Percentiles rank a stretch among this genome's conserved stretches.
phyloP scores from a whole-genome alignment of 1,140 invertebrate species.

The Drosophila mauritiana region DNA sequence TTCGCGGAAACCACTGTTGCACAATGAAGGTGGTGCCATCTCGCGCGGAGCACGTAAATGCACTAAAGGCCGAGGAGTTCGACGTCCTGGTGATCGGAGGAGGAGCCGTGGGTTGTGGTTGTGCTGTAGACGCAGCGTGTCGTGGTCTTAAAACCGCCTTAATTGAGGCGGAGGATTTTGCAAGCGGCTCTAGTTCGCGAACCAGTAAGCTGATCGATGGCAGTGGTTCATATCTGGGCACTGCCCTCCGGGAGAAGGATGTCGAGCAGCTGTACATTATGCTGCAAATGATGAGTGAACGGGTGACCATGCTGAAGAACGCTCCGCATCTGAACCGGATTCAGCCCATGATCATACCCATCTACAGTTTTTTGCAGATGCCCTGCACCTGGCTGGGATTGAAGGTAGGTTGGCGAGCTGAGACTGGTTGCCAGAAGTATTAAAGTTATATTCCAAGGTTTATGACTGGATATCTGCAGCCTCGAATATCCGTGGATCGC shows the following conservation, averaged over 20 bases:
- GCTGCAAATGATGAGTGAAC: conserved; percentile 52
- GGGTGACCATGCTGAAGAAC: conserved; percentile 53
- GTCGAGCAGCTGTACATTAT: conserved; percentile 50
- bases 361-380: conserved; percentile 43
- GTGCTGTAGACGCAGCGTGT: conserved; percentile 82
- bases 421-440: no score
- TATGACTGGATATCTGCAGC: conserved; percentile 60
- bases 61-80: conserved; percentile 86
- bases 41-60: conserved; percentile 44
- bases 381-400: conserved; percentile 57
- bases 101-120: conserved; percentile 96
- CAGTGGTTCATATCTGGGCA: conserved; percentile 31
- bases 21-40: conserved; percentile 28
- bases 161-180: conserved; percentile 58
- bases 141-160: conserved; percentile 63
- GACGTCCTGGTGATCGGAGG: conserved; percentile 98
- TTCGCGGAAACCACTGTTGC: conserved; percentile 6
- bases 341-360: conserved; percentile 71
- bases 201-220: conserved; percentile 64
- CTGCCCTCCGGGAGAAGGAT: conserved; percentile 35
- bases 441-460: background rate
- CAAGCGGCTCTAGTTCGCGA: conserved; percentile 56
- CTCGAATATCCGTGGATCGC: conserved; percentile 54
- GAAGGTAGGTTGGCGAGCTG: conserved; percentile 15
- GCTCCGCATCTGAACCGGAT: conserved; percentile 62